phyloP scores from a whole-genome alignment of 2,888 invertebrate genomes.

The Muschampia plurimacula region DNA sequence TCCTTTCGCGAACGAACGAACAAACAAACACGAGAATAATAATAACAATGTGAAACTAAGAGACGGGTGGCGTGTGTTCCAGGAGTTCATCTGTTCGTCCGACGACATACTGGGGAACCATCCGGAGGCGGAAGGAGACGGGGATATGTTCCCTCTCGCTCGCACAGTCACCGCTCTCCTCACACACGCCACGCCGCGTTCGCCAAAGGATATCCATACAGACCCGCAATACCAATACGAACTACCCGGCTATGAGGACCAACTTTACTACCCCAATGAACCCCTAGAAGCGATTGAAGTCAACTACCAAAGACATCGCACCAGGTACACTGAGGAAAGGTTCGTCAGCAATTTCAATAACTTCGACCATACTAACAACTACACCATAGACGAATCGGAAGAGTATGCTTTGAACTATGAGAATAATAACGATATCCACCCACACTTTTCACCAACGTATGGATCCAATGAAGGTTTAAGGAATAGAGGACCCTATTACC shows the following conservation, averaged over 20 bases:
- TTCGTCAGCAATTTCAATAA: conserved; percentile 69
- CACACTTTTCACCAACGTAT: conserved; percentile 64
- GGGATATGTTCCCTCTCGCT: conserved; percentile 63
- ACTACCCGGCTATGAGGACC: conserved; percentile 42
- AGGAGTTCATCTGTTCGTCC: conserved; percentile 88
- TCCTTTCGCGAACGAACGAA: neutral
- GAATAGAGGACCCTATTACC: conserved; percentile 77
- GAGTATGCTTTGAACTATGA: conserved; percentile 69
- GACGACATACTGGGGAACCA: conserved; percentile 84
- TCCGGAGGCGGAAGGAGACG: conserved; percentile 55
- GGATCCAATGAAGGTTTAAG: conserved; percentile 68
- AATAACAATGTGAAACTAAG: conserved; percentile 65
- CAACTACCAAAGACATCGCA: conserved; percentile 62
- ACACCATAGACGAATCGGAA: conserved; percentile 75
- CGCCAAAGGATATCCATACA: conserved; percentile 80
- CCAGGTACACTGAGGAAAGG: conserved; percentile 70
- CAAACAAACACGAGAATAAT: conserved; percentile 43
- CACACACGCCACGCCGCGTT: conserved; percentile 76
- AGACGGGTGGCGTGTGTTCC: conserved; percentile 87
- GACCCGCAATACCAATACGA: conserved; percentile 48
- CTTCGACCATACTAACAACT: conserved; percentile 52
- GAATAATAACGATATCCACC: conserved; percentile 64
- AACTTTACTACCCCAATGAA: conserved; percentile 42
- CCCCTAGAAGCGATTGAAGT: conserved; percentile 55
- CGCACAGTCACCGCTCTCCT: conserved; percentile 68